These are phyloP conservation scores for Sympetrum striolatum DNA, from an alignment of 2,888 invertebrate genomes.

Conservation along the genomic window DNA sequence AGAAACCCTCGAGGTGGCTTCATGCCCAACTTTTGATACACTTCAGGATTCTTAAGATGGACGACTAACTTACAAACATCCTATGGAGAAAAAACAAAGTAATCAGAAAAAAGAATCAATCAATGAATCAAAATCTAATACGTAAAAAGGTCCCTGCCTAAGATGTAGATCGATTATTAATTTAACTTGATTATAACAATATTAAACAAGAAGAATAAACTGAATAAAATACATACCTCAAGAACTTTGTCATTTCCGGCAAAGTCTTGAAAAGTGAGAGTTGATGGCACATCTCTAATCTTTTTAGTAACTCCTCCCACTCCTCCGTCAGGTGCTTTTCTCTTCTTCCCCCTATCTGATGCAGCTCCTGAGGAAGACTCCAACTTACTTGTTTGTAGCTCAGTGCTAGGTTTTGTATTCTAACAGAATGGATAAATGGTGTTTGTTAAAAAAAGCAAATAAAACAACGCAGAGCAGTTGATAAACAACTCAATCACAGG, in stretches of 20 bases:
- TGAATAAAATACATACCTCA: conserved; percentile 56
- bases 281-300: conserved; percentile 60
- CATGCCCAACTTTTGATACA: conserved; percentile 84
- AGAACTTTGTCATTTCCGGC: conserved; percentile 82
- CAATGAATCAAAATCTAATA: no score
- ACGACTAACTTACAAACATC: conserved; percentile 78
- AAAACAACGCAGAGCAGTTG: background rate
- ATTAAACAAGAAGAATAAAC: conserved; percentile 48
- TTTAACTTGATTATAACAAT: no score
- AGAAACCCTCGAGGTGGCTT: conserved; percentile 89
- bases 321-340: conserved; percentile 57
- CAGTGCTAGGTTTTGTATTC: background rate
- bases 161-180: no score
- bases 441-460: background rate
- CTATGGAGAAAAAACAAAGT: conserved; percentile 53
- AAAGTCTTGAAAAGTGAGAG: conserved; percentile 74
- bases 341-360: conserved; percentile 61
- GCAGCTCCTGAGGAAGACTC: conserved; percentile 52
- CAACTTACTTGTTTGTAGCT: background rate
- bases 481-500: background rate
- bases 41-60: conserved; percentile 88
- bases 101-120: no score
- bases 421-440: background rate
- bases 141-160: no score
- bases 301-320: conserved; percentile 50